Evolutionary conservation across 1,140 invertebrate genomes (phyloP).

Genomic region (Lasaia peninsularis): DNA sequence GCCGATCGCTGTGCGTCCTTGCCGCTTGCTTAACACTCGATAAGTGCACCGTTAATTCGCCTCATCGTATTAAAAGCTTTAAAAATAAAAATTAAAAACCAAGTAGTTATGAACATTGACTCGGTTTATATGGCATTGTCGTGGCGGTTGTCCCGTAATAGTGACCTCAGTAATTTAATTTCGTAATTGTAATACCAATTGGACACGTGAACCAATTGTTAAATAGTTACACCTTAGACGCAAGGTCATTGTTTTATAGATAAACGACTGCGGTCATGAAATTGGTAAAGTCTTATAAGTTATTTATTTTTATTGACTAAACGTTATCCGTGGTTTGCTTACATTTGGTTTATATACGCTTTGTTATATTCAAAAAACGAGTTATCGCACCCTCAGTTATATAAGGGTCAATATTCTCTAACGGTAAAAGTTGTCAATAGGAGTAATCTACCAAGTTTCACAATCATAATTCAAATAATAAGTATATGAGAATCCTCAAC

Average conservation of each 20-base stretch:
- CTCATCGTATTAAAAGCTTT: constrained; percentile 63
- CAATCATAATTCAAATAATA: no score
- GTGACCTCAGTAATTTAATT: constrained; percentile 55
- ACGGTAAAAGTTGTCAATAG: no score
- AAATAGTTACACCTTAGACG: constrained; percentile 43
- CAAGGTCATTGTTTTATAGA: constrained; percentile 55
- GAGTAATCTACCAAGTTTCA: no score
- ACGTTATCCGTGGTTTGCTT: no score
- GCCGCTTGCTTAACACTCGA: constrained; percentile 57
- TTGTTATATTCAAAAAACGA: no score
- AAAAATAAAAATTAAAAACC: constrained; percentile 25
- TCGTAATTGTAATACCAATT: constrained; percentile 52
- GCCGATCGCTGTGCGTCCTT: constrained; percentile 48
- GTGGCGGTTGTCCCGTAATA: constrained; percentile 20
- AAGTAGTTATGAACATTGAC: constrained; percentile 8
- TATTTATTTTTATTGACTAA: no score
- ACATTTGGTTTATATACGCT: no score
- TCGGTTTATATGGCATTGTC: constrained; percentile 38
- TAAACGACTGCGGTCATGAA: constrained; percentile 52
- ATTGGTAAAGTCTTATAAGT: constrained; percentile 27
- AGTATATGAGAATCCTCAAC: no score
- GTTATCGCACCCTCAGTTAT: no score
- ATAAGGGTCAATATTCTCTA: no score
- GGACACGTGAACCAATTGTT: constrained; percentile 56
- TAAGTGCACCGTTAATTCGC: constrained; percentile 55